Evolutionary conservation across 2,888 invertebrate genomes (phyloP).

Genomic region (Eristalis tenax): DNA sequence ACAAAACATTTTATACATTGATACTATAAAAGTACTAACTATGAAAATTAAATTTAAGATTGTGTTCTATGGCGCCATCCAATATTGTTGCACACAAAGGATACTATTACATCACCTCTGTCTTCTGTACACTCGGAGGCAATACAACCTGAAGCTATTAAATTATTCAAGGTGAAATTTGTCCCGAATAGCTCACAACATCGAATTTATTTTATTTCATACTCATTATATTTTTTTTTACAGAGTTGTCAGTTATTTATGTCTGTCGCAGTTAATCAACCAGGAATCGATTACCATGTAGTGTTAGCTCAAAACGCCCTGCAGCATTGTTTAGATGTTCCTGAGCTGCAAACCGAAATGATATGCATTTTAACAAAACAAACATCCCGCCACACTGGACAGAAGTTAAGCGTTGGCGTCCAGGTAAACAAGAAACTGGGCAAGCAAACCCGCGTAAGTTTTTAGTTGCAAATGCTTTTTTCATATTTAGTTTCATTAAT

Average conservation of each 20-base stretch:
- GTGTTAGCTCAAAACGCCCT: conserved; percentile 97
- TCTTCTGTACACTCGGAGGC: conserved; percentile 94
- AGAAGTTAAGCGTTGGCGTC: conserved; percentile 91
- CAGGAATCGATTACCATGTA: conserved; percentile 98
- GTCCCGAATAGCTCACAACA: no score
- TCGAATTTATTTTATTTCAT: not conserved
- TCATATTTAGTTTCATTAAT: not conserved
- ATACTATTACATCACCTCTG: conserved; percentile 92
- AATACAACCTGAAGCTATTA: conserved; percentile 94
- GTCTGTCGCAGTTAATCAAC: conserved; percentile 96
- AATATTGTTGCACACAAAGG: conserved; percentile 93
- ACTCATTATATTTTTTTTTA: conserved; percentile 43
- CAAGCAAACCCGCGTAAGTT: conserved; percentile 86
- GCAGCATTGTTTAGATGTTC: conserved; percentile 93
- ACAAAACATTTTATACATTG: no score
- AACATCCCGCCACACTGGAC: conserved; percentile 92
- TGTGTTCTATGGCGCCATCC: conserved; percentile 98
- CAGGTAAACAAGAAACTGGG: conserved; percentile 89
- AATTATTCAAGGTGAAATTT: conserved; percentile 92
- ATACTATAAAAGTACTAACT: not conserved
- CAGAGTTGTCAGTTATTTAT: conserved; percentile 97
- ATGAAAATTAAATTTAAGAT: conserved; percentile 80
- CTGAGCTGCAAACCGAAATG: conserved; percentile 96
- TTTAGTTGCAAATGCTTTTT: conserved; percentile 82
- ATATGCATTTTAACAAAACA: conserved; percentile 95